phyloP scores from a whole-genome alignment of 2,888 invertebrate species.

The Poecilus cupreus region DNA sequence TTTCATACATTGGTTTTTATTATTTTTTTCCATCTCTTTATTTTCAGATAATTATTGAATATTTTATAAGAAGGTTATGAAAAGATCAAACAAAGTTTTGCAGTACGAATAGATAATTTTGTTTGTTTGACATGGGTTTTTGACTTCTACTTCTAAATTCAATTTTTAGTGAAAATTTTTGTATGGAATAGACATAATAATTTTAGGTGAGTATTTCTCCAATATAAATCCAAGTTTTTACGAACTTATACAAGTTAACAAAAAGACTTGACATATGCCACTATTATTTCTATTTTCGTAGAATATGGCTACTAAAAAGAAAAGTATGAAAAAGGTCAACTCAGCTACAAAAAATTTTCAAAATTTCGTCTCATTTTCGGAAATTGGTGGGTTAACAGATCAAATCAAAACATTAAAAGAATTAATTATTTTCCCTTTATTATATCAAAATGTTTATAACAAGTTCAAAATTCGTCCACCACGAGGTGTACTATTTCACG shows the following conservation, averaged over 20 bases:
- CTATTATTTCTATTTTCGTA: constrained; percentile 15
- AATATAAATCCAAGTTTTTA: not conserved
- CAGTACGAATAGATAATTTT: not conserved
- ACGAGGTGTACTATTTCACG: constrained; percentile 70
- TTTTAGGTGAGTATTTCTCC: not conserved
- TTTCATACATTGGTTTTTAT: constrained; percentile 32
- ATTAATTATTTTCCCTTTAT: constrained; percentile 69
- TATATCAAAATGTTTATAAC: constrained; percentile 69
- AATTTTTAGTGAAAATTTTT: not conserved
- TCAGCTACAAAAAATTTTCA: constrained; percentile 13
- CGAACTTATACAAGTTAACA: not conserved
- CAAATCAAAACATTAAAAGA: constrained; percentile 69
- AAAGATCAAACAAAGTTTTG: not conserved
- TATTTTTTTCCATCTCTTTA: not conserved
- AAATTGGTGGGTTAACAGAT: constrained; percentile 69
- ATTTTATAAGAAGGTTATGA: not conserved
- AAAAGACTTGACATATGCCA: not conserved
- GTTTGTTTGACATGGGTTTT: constrained; percentile 7
- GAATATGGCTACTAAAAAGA: constrained; percentile 19
- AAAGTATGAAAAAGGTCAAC: not conserved
- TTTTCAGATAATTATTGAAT: not conserved
- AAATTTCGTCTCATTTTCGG: constrained; percentile 68
- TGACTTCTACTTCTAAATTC: constrained; percentile 29
- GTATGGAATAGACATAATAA: not conserved
- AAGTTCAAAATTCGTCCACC: constrained; percentile 70